Percentiles rank a stretch among this genome's conserved stretches.
These are phyloP conservation scores for Noctua comes DNA, from an alignment of 2,888 invertebrate species.

Conservation along the genomic window DNA sequence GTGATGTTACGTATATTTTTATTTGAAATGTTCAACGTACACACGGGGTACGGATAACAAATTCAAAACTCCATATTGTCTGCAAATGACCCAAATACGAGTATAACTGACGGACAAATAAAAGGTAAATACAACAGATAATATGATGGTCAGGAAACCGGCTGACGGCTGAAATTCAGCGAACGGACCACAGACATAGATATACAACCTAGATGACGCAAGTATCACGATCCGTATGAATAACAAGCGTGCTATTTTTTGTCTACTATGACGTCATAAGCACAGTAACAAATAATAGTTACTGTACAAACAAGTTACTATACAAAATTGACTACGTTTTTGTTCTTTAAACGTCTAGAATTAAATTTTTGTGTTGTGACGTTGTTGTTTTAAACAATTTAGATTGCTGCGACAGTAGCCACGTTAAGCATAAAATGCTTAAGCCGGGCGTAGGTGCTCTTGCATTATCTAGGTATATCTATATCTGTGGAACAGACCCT, in stretches of 20 bases:
- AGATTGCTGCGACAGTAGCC: background rate
- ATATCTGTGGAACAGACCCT: conserved; percentile 25
- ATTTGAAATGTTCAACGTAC: background rate
- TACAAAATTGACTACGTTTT: background rate
- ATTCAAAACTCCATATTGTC: conserved; percentile 13
- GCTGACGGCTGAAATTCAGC: conserved; percentile 36
- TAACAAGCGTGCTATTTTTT: background rate
- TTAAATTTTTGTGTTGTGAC: background rate
- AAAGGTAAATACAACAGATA: conserved; percentile 51
- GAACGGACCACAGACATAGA: conserved; percentile 5
- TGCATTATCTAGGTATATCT: background rate
- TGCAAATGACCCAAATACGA: conserved; percentile 34
- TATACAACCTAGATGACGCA: background rate
- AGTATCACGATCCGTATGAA: background rate
- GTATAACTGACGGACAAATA: conserved; percentile 33
- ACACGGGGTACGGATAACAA: background rate
- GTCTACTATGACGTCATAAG: background rate
- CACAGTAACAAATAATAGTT: too few species aligned
- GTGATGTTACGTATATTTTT: background rate
- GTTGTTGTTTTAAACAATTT: too few species aligned
- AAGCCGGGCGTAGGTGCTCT: background rate
- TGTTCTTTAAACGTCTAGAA: background rate
- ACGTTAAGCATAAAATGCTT: background rate
- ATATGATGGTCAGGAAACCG: conserved; percentile 52
- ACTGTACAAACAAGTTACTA: background rate